Evolutionary conservation across 2,113 vertebrate species (phyloP).

Genomic region (Pygoscelis adeliae): DNA sequence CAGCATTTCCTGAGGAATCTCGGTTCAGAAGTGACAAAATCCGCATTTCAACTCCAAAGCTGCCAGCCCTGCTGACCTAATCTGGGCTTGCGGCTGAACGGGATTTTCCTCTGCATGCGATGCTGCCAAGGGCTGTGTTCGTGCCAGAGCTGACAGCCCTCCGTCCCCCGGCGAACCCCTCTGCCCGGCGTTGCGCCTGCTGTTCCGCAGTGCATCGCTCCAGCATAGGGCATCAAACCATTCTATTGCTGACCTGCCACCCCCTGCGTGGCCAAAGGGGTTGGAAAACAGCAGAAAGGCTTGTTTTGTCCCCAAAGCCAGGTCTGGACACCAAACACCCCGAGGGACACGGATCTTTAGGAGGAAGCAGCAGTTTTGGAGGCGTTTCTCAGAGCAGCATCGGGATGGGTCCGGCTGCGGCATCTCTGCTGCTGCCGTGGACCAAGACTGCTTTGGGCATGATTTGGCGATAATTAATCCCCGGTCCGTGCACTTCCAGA

Average conservation of each 20-base stretch:
- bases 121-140: background rate
- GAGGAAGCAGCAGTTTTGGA: background rate
- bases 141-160: background rate
- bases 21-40: background rate
- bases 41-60: background rate
- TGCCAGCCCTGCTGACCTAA: background rate
- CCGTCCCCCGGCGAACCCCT: background rate
- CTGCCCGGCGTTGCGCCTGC: rapidly evolving
- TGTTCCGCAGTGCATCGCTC: background rate
- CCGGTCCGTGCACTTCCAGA: background rate
- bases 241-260: background rate
- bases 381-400: background rate
- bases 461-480: background rate
- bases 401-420: background rate
- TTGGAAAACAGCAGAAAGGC: background rate
- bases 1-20: background rate
- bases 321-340: background rate
- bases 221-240: background rate
- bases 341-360: rapidly evolving
- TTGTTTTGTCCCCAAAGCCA: background rate
- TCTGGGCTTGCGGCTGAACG: background rate
- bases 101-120: background rate
- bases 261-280: background rate
- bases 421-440: background rate
- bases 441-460: background rate